phyloP scores from a whole-genome alignment of 2,888 invertebrate species.

The Neocrepidodera transversa region DNA sequence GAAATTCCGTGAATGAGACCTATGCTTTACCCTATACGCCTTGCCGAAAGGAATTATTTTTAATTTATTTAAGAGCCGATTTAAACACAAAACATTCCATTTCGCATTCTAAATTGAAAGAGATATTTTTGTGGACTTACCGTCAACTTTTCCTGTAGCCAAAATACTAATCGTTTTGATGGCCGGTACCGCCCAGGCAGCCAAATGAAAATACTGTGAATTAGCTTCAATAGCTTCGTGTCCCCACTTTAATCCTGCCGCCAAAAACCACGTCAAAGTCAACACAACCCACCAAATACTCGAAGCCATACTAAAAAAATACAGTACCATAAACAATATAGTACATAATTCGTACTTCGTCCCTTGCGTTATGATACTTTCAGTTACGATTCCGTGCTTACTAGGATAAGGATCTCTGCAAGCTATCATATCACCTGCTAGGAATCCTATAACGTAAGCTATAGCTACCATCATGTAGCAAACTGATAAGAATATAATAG shows the following conservation, averaged over 20 bases:
- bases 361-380: slow-evolving; percentile 87
- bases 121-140: no score
- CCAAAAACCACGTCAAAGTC: slow-evolving; percentile 95
- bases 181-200: slow-evolving; percentile 98
- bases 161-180: slow-evolving; percentile 94
- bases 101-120: no score
- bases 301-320: slow-evolving; percentile 96
- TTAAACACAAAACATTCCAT: no score
- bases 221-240: slow-evolving; percentile 98
- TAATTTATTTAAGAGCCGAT: no score
- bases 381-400: slow-evolving; percentile 75
- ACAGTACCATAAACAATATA: slow-evolving; percentile 93
- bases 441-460: slow-evolving; percentile 87
- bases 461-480: slow-evolving; percentile 95
- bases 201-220: slow-evolving; percentile 95
- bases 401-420: slow-evolving; percentile 84
- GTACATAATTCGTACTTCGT: slow-evolving; percentile 86
- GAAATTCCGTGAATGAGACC: no score
- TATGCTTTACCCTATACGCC: no score
- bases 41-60: no score
- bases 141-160: slow-evolving; percentile 96
- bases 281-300: slow-evolving; percentile 98
- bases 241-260: slow-evolving; percentile 96
- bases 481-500: slow-evolving; percentile 95
- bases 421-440: slow-evolving; percentile 81